These are phyloP conservation scores for Pteria penguin DNA, from an alignment of 2,888 invertebrate genomes.

Conservation along the genomic window DNA sequence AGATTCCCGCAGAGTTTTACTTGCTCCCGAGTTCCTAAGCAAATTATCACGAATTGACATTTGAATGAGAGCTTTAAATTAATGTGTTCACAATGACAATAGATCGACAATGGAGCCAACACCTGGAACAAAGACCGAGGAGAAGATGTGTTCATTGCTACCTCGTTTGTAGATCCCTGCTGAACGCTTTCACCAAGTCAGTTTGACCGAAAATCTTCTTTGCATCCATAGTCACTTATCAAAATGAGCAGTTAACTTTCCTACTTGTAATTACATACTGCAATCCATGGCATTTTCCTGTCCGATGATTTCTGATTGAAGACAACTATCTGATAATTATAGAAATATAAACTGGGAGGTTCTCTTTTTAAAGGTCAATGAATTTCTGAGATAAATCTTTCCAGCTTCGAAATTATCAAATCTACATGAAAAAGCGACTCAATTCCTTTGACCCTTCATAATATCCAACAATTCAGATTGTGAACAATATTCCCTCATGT, in stretches of 20 bases:
- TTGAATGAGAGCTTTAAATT: slow-evolving; percentile 47
- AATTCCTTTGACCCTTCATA: no score
- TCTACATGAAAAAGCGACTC: no score
- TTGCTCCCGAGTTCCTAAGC: slow-evolving; percentile 31
- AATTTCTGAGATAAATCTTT: not conserved
- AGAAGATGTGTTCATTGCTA: slow-evolving; percentile 29
- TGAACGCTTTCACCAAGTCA: not conserved
- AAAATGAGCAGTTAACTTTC: not conserved
- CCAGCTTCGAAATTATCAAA: no score
- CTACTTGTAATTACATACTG: not conserved
- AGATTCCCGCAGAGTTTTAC: slow-evolving; percentile 33
- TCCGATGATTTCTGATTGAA: not conserved
- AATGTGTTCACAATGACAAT: slow-evolving; percentile 43
- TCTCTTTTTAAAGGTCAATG: not conserved
- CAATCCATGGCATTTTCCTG: not conserved
- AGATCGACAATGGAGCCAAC: slow-evolving; percentile 29
- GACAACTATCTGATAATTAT: not conserved
- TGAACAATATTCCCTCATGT: no score
- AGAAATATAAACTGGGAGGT: not conserved
- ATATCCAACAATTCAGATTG: no score
- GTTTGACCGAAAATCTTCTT: not conserved
- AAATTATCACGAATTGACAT: slow-evolving; percentile 44
- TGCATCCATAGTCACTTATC: not conserved
- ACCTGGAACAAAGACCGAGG: slow-evolving; percentile 38
- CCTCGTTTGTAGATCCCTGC: slow-evolving; percentile 1